Conservation (phyloP, 2,888 invertebrate genomes). For the Synergus laeviventris region DNA sequence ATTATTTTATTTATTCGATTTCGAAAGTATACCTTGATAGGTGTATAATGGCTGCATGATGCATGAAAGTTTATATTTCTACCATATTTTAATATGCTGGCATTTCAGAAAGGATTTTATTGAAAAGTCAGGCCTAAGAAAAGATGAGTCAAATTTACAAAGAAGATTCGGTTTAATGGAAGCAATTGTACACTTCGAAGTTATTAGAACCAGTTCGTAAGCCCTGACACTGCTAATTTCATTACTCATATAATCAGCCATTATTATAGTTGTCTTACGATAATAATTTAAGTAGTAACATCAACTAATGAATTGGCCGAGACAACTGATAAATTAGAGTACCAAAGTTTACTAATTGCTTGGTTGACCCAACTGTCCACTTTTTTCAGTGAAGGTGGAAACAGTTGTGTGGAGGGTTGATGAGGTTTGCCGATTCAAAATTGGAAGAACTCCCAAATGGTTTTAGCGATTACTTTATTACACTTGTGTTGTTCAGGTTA, state of each 20-base stretch:
- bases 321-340: too few species aligned
- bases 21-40: background rate
- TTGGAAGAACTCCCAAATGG: background rate
- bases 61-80: background rate
- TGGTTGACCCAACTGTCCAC: too few species aligned
- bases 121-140: background rate
- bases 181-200: too few species aligned
- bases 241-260: too few species aligned
- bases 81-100: background rate
- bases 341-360: too few species aligned
- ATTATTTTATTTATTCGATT: slow-evolving; percentile 30
- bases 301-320: too few species aligned
- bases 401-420: background rate
- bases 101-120: background rate
- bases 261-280: too few species aligned
- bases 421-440: background rate
- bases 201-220: too few species aligned
- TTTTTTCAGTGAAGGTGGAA: background rate
- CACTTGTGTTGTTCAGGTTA: slow-evolving; percentile 55
- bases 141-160: background rate
- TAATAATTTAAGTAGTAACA: too few species aligned
- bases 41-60: slow-evolving; percentile 5
- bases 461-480: background rate
- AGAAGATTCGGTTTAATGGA: background rate
- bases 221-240: too few species aligned